phyloP scores from a whole-genome alignment of 1,140 invertebrate species.

The Brachionus rotundiformis region DNA sequence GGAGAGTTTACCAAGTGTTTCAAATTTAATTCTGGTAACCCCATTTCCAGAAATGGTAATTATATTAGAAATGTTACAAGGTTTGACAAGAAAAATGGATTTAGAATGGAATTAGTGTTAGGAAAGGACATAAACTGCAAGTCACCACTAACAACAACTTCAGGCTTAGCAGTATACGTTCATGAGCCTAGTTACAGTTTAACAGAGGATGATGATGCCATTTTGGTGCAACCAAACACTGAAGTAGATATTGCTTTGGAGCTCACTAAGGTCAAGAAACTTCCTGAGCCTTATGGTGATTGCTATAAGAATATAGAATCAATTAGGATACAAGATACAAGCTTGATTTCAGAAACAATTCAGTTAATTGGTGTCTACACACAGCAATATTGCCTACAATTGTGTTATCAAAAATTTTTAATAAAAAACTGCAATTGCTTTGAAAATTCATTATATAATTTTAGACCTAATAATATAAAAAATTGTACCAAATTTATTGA shows the following conservation, averaged over 20 bases:
- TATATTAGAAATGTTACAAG: not conserved
- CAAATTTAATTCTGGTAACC: not conserved
- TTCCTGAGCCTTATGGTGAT: constrained; percentile 2
- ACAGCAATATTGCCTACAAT: constrained; percentile 43
- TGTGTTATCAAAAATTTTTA: constrained; percentile 44
- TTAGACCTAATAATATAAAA: not conserved
- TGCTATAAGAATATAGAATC: not conserved
- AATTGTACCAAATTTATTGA: constrained; percentile 47
- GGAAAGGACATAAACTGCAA: not conserved
- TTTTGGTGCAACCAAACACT: constrained; percentile 10
- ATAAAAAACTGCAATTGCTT: constrained; percentile 30
- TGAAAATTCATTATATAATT: not conserved
- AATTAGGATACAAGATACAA: not conserved
- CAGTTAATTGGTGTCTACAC: not conserved
- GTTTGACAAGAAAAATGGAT: not conserved
- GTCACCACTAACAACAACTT: not conserved
- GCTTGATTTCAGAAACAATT: not conserved
- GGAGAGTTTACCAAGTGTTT: constrained; percentile 41
- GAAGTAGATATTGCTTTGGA: constrained; percentile 10
- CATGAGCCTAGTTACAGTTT: constrained; percentile 20
- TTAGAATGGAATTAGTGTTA: not conserved
- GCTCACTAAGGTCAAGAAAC: not conserved
- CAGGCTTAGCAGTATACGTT: constrained; percentile 29
- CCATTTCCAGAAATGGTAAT: not conserved
- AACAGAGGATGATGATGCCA: constrained; percentile 29